Evolutionary conservation across 2,888 invertebrate species (phyloP), one percentile per base, ranked within the genome.

Genomic region (Vesta saturnalis): DNA sequence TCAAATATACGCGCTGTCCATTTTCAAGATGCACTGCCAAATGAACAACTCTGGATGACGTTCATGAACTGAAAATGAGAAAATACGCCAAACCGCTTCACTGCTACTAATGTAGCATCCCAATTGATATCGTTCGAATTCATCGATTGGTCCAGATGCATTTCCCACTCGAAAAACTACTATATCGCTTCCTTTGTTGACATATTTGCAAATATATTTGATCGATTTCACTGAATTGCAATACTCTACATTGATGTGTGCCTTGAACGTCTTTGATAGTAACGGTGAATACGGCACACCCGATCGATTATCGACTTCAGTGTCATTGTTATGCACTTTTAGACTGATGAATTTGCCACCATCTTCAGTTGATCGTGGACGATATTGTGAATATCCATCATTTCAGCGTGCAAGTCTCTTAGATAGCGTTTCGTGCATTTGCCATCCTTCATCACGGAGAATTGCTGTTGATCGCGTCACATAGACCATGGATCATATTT

Each of bases 381-480:
- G 73, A 73, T 80, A 79, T 60, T 75, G 63, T 56, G 78, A 79
- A 73, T 78, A 79, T 57, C 79, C 80, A 70, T 80, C 76, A 49
- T 64, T 60, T 19, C 61, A 58, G 19, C 15, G 6, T 8, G 16
- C 15, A 54, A 12, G 43, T 49, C 12, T 54, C 49, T 58, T 54
- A 69, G 72, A 39, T 61, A 77, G 81, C 66, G 54, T 67, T 81
- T 80, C 10, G 76, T 71, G 69, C 81, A 82, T 64, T 79, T 78
- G 57, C 80, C 80, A 70, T 82, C 78, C 43, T 65, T 69, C 82
- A 83, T 85, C 85, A 85, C 10, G 82, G 81, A 47, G 78, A 79
- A 67, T 67, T 65, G 22, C 57, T 70, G 73, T 83, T 83, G 14
- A 79, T 60, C 54, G 57, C 64, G 63, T 82, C 83, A 74, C 84